Evolutionary conservation across 1,140 invertebrate genomes (phyloP).

Genomic region (Chironomus tepperi): DNA sequence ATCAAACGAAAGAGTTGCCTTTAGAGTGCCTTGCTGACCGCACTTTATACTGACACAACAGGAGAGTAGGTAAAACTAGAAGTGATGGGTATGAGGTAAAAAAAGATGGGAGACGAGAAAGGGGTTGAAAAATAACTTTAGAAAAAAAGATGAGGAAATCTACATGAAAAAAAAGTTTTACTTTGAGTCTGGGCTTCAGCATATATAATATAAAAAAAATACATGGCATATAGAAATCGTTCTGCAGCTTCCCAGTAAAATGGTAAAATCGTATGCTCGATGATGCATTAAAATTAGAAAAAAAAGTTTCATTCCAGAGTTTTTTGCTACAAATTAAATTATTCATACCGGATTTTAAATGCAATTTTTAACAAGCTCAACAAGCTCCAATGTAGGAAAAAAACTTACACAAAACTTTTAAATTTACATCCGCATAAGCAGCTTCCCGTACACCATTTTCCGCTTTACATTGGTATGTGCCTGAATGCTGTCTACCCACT

Average conservation of each 20-base stretch:
- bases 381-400: background rate
- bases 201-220: background rate
- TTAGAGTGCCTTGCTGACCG: slow-evolving; percentile 5
- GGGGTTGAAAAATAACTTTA: too few relatives aligned
- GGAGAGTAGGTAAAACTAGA: background rate
- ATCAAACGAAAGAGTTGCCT: background rate
- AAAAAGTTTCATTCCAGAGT: background rate
- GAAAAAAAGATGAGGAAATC: background rate
- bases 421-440: slow-evolving; percentile 44
- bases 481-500: slow-evolving; percentile 47
- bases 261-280: background rate
- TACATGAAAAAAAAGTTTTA: background rate
- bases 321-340: background rate
- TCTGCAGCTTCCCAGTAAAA: background rate
- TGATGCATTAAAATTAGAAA: slow-evolving; percentile 14
- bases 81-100: background rate
- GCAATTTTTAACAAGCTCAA: slow-evolving; percentile 19
- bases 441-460: slow-evolving; percentile 51
- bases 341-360: slow-evolving; percentile 20
- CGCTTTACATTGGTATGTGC: slow-evolving; percentile 50
- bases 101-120: background rate
- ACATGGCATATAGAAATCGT: background rate
- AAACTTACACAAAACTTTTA: slow-evolving; percentile 48
- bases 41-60: background rate
- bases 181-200: background rate